Base-by-base conservation (phyloP, 92 coral and sea anemone genomes). In the Parazoanthus darwini region DNA sequence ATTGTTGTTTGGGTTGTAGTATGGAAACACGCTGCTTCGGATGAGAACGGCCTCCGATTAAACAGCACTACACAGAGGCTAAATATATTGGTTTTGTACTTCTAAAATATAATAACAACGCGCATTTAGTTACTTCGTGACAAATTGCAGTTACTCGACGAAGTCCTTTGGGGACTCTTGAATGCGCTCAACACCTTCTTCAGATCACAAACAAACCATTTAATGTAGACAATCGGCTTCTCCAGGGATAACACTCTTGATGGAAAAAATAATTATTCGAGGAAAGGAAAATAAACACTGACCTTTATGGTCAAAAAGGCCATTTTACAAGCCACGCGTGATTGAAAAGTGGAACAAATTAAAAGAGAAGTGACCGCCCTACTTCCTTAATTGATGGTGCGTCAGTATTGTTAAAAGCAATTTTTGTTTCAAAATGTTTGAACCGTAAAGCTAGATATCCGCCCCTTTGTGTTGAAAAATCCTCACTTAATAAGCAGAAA, bases 81-180 rank as follows among this genome's bases (percentile, higher is more conserved):
- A 84, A 84, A 84, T 66, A 56, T 84, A 84, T 84, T 84, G 87
- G 87, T 84, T 84, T 84, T 84, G 87, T 84, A 33, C 79, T 6
- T 13, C 78, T 25, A 71, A 71, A 81, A 39, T 23, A 70, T 50
- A 71, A 71, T 56, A 84, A 71, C 87, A 71, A 63, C n/a, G 23
- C 51, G 6, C 26, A 44, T 70, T 84, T 70, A 71, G 87, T 71
- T 84, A 84, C 87, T 84, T 84, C 51, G 79, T 68, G 67, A 73
- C 23, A 35, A 63, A 67, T 8, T 8, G 44, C 59, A 39, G 73
- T 82, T 82, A 71, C 59, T 71, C 70, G 46, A 2, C 33, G 79
- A 46, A 26, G 77, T 71, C 66, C 20, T 51, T 71, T 84, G 79
- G 78, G 78, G 23, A 20, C 87, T 46, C 87, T 84, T 84, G 33